phyloP scores from a whole-genome alignment of 2,888 invertebrate species.

The Dinocampus coccinellae region DNA sequence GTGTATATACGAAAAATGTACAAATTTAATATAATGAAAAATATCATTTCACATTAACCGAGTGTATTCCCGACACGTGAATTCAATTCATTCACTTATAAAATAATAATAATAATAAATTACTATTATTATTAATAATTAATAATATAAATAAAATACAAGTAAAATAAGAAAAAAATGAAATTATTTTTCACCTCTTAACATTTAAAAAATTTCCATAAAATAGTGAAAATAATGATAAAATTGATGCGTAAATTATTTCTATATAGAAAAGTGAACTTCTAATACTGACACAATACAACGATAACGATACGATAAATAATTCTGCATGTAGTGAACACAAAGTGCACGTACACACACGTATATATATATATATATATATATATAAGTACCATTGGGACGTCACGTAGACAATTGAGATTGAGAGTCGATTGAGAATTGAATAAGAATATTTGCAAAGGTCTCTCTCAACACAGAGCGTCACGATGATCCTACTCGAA shows the following conservation, averaged over 20 bases:
- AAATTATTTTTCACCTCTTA: not conserved
- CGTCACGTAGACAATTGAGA: slow-evolving; percentile 22
- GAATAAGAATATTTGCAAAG: slow-evolving; percentile 18
- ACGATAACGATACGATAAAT: slow-evolving; percentile 37
- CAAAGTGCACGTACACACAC: not conserved
- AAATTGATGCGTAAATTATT: slow-evolving; percentile 26
- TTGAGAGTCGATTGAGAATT: slow-evolving; percentile 20
- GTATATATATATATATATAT: not conserved
- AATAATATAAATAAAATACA: not conserved
- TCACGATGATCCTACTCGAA: not conserved
- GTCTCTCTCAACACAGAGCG: not conserved
- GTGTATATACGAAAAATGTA: no score
- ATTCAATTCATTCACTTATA: not conserved
- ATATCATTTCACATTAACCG: slow-evolving; percentile 8
- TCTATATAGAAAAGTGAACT: slow-evolving; percentile 8
- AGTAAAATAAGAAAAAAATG: not conserved
- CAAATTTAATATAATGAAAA: no score
- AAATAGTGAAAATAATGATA: slow-evolving; percentile 36
- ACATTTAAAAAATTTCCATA: not conserved
- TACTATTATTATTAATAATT: not conserved
- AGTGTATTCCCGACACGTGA: not conserved
- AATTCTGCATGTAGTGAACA: slow-evolving; percentile 21
- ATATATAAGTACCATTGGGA: slow-evolving; percentile 12
- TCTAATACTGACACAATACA: no score
- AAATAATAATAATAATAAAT: no score